Base-by-base conservation (phyloP, 2,888 invertebrate species). In the Plebejus argus region DNA sequence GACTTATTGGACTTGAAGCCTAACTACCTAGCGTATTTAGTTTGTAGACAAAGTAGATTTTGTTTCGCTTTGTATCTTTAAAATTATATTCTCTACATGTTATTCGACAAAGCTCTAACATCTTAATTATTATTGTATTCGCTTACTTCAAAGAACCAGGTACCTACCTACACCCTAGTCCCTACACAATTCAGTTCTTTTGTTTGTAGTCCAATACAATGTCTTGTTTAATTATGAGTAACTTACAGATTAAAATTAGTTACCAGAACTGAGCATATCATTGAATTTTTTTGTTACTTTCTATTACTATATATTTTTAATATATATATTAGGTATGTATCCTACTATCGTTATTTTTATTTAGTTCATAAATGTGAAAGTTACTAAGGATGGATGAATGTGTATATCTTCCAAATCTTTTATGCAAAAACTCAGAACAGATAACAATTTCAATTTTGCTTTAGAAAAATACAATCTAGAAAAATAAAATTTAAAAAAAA, bases 51-150 rank as follows among this genome's bases (percentile, higher is more conserved):
- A 0, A 45, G 10, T 45, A 45, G 45, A 45, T 53, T 53, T 53
- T 53, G 12, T 18, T 18, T 53, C 53, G 4, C 18, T 53, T 53
- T 1, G 18, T 53, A 18, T 18, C 53, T 53, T 5, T 18, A 18
- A 15, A 18, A 18, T 53, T 28, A 45, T 10, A 45, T 12, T 10
- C 10, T 45, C 10, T 45, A 45, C 45, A 45, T 45, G 3, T 45
- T 12, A 45, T 45, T 23, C 45, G 74, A 20, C 53, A 66, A 20
- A 12, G 61, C 12, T 28, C 12, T 23, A 23, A 23, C 23, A 66
- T 66, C 28, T 23, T 66, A 28, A 66, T 66, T 66, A 66, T 66
- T 66, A 28, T 66, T 66, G 61, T 66, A 23, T 28, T 66, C 12
- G 28, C 23, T 23, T 28, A 66, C 12, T 66, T 66, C 61, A 66